Conservation (phyloP, 2,888 invertebrate species). For the Pinctada fucata region DNA sequence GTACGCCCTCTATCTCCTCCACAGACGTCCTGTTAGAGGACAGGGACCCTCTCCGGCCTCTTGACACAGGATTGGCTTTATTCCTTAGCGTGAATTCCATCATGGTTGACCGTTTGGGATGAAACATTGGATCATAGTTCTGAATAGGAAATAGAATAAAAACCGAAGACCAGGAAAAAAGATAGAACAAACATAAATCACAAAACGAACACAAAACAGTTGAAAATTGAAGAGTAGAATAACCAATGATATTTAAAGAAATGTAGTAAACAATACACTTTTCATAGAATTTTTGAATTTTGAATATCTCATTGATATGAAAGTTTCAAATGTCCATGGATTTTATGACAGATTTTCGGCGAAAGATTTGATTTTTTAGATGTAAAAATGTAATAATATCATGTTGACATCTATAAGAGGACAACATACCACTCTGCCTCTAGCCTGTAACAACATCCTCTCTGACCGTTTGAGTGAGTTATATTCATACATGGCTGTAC, state of each 20-base stretch:
- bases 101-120: slow-evolving; percentile 8
- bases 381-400: too few species aligned
- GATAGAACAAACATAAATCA: background rate
- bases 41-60: background rate
- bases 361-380: too few species aligned
- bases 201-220: too few species aligned
- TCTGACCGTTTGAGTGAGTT: slow-evolving; percentile 23
- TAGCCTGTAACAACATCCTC: slow-evolving; percentile 2
- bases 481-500: slow-evolving; percentile 20
- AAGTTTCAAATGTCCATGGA: too few species aligned
- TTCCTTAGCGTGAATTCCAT: slow-evolving; percentile 11
- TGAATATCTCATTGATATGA: too few species aligned
- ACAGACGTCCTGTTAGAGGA: slow-evolving; percentile 7
- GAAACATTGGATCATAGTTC: background rate
- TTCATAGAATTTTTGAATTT: too few species aligned
- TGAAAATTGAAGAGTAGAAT: too few species aligned
- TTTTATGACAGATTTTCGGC: too few species aligned
- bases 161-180: background rate
- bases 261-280: too few species aligned
- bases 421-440: slow-evolving; percentile 16
- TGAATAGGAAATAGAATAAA: background rate
- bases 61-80: background rate
- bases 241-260: too few species aligned
- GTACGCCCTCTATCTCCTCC: slow-evolving; percentile 10
- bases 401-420: too few species aligned